phyloP scores from a whole-genome alignment of 2,797 vertebrate species.

The Ictinia mississippiensis region DNA sequence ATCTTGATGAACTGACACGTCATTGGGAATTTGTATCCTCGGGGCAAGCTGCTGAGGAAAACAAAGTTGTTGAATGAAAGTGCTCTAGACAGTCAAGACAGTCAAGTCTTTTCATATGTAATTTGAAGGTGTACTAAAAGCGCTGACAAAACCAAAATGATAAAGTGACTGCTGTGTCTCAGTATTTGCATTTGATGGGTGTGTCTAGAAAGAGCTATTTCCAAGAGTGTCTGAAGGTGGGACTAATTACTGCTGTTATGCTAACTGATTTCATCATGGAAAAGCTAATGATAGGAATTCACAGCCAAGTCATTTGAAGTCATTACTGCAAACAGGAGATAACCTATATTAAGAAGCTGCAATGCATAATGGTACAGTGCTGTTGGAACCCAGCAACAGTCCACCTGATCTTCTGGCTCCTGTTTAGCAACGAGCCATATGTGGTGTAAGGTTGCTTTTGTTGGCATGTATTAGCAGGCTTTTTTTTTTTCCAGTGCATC shows the following conservation, averaged over 20 bases:
- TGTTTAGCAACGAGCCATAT: neutral
- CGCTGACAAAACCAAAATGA: slow-evolving; percentile 8
- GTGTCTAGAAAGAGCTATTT: slow-evolving; percentile 13
- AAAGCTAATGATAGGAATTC: slow-evolving; percentile 10
- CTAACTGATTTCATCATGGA: slow-evolving; percentile 33
- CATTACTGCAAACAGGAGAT: neutral
- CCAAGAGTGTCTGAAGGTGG: neutral
- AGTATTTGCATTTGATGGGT: neutral
- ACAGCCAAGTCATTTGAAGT: slow-evolving; percentile 11
- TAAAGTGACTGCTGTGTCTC: neutral
- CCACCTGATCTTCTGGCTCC: neutral
- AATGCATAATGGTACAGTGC: neutral
- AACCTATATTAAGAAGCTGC: slow-evolving; percentile 7
- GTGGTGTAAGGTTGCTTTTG: neutral
- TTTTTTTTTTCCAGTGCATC: neutral
- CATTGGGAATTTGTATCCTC: slow-evolving; percentile 21
- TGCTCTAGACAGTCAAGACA: neutral
- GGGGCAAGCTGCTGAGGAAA: slow-evolving; percentile 21
- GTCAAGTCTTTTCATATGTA: neutral
- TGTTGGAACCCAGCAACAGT: neutral
- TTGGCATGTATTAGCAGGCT: neutral
- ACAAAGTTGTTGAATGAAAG: neutral
- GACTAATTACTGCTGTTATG: slow-evolving; percentile 2
- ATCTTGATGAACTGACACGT: slow-evolving; percentile 20
- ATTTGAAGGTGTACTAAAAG: slow-evolving; percentile 1